Evolutionary conservation across 2,888 invertebrate species (phyloP).

Genomic region (Eupsilia transversa): DNA sequence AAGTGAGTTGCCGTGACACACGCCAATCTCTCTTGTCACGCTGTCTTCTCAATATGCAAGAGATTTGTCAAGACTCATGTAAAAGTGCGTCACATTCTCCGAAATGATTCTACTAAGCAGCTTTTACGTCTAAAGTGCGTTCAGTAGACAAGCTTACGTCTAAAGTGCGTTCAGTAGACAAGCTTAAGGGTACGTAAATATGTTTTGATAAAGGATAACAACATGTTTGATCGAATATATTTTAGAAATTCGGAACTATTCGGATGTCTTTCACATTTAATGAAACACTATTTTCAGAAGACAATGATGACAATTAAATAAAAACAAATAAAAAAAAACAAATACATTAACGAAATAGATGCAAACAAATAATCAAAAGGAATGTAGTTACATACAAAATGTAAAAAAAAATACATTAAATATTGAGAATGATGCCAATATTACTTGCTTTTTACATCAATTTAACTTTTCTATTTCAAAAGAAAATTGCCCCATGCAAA

Average conservation of each 20-base stretch:
- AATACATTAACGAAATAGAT: too few species aligned
- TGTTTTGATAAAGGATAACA: slow-evolving; percentile 5
- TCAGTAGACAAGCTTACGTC: not conserved
- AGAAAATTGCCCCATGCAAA: slow-evolving; percentile 33
- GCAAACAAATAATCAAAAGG: not conserved
- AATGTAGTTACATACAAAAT: not conserved
- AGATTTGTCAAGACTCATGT: slow-evolving; percentile 22
- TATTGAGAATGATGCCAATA: not conserved
- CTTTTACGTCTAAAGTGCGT: slow-evolving; percentile 6
- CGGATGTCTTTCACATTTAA: not conserved
- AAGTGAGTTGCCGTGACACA: slow-evolving; percentile 34
- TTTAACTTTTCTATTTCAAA: slow-evolving; percentile 17
- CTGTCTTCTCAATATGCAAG: slow-evolving; percentile 29
- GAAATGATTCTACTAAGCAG: slow-evolving; percentile 3
- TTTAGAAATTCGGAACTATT: not conserved
- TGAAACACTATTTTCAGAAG: not conserved
- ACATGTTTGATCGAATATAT: not conserved
- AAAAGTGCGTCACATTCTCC: slow-evolving; percentile 2
- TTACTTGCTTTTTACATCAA: not conserved
- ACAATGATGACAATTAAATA: too few species aligned
- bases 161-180: slow-evolving; percentile 2
- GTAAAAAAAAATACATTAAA: not conserved
- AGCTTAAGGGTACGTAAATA: not conserved
- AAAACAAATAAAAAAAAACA: too few species aligned
- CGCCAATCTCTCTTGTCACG: slow-evolving; percentile 44